Evolutionary conservation across 2,888 invertebrate species (phyloP).

Genomic region (Nyleta sp.): DNA sequence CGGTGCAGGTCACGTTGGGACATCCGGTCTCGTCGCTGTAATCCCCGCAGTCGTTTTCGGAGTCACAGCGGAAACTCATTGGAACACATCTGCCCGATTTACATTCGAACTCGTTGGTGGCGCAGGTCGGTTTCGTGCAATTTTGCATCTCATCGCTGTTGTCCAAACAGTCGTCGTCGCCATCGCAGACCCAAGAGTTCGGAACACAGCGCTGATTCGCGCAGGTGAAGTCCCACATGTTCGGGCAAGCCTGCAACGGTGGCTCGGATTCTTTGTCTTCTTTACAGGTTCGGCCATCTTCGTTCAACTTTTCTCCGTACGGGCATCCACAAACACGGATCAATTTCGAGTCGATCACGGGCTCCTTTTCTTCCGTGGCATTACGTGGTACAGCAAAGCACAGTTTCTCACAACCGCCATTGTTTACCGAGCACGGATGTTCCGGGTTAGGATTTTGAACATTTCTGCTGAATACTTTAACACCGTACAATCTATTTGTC

Average conservation of each 20-base stretch:
- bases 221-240: slow-evolving; percentile 97
- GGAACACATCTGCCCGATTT: slow-evolving; percentile 96
- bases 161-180: slow-evolving; percentile 97
- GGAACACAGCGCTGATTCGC: slow-evolving; percentile 95
- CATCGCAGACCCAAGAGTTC: slow-evolving; percentile 97
- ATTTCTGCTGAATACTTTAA: slow-evolving; percentile 92
- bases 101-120: slow-evolving; percentile 96
- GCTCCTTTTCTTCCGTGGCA: slow-evolving; percentile 72
- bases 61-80: slow-evolving; percentile 95
- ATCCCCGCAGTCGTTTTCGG: slow-evolving; percentile 97
- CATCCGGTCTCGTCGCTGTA: slow-evolving; percentile 97
- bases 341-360: slow-evolving; percentile 80
- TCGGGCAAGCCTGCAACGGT: slow-evolving; percentile 94
- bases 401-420: slow-evolving; percentile 96
- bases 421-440: slow-evolving; percentile 93
- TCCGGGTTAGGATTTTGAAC: slow-evolving; percentile 87
- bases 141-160: slow-evolving; percentile 98
- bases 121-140: slow-evolving; percentile 96
- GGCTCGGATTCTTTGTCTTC: slow-evolving; percentile 94
- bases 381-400: slow-evolving; percentile 95
- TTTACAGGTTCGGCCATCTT: slow-evolving; percentile 88
- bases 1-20: slow-evolving; percentile 95
- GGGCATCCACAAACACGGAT: slow-evolving; percentile 94
- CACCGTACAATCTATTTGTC: slow-evolving; percentile 95
- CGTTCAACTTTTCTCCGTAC: slow-evolving; percentile 92